A percentile compares a stretch with the other conserved stretches of the same genome.
Conservation (phyloP, 2,113 vertebrate species). For the Chitala chitala region DNA sequence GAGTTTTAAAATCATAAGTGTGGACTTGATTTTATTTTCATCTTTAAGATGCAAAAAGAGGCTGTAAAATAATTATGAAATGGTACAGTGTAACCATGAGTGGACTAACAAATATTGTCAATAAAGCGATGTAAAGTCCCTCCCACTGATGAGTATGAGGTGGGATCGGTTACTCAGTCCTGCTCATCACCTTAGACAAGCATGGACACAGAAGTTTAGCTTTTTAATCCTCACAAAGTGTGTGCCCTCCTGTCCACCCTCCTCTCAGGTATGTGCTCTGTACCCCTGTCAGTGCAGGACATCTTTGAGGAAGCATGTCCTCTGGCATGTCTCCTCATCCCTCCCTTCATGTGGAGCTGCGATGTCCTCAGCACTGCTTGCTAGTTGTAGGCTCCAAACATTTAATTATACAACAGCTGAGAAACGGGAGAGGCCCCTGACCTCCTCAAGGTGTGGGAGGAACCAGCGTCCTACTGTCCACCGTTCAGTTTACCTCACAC, state of each 20-base stretch:
- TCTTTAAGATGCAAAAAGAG: no score
- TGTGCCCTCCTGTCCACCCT: neutral
- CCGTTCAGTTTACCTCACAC: neutral
- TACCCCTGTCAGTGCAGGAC: neutral
- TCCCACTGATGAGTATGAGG: no score
- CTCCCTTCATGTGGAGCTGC: neutral
- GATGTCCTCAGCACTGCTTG: constrained; percentile 30
- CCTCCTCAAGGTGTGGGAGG: no score
- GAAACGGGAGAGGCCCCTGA: no score
- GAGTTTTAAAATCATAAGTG: no score
- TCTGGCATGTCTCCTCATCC: neutral
- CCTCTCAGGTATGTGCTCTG: neutral
- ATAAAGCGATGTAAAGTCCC: no score
- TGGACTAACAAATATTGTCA: no score
- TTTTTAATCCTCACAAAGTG: constrained; percentile 81
- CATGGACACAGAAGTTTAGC: constrained; percentile 76
- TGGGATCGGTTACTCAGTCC: no score
- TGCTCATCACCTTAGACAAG: constrained; percentile 52
- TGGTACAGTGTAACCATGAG: no score
- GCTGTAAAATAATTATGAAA: no score
- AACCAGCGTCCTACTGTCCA: no score
- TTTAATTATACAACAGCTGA: constrained; percentile 99
- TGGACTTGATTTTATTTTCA: no score
- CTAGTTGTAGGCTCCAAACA: constrained; percentile 97
- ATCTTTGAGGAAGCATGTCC: neutral